Evolutionary conservation across 2,888 invertebrate genomes (phyloP).

Genomic region (Tiphia femorata): DNA sequence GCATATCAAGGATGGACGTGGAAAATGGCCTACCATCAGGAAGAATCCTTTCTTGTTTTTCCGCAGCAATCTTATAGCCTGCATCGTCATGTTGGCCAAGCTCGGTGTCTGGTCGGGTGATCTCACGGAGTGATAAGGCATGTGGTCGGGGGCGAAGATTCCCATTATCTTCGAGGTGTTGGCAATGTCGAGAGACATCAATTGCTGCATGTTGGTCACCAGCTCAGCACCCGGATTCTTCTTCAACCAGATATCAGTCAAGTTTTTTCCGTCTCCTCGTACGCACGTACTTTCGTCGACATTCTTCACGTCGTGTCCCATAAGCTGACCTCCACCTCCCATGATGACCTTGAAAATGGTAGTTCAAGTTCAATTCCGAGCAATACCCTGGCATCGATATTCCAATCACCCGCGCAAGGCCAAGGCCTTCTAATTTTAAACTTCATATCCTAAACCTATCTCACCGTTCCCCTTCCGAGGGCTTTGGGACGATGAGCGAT

Average conservation of each 20-base stretch:
- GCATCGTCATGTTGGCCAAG: slow-evolving; percentile 73
- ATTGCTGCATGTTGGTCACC: slow-evolving; percentile 65
- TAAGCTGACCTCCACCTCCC: slow-evolving; percentile 73
- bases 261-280: slow-evolving; percentile 72
- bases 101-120: slow-evolving; percentile 70
- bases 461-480: too few species aligned
- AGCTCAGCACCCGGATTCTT: slow-evolving; percentile 64
- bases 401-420: too few species aligned
- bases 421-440: too few species aligned
- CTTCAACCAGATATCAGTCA: slow-evolving; percentile 72
- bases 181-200: slow-evolving; percentile 66
- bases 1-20: background rate
- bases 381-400: too few species aligned
- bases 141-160: slow-evolving; percentile 73
- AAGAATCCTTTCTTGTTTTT: slow-evolving; percentile 71
- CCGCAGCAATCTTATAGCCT: slow-evolving; percentile 71
- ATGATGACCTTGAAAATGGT: slow-evolving; percentile 71
- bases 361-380: too few species aligned
- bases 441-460: too few species aligned
- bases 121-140: slow-evolving; percentile 72
- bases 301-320: slow-evolving; percentile 54
- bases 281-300: slow-evolving; percentile 66
- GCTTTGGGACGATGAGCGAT: background rate
- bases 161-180: slow-evolving; percentile 71
- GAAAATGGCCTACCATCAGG: slow-evolving; percentile 67